Base-by-base conservation (phyloP, 1,140 invertebrate genomes). In the Bacillus rossius region DNA sequence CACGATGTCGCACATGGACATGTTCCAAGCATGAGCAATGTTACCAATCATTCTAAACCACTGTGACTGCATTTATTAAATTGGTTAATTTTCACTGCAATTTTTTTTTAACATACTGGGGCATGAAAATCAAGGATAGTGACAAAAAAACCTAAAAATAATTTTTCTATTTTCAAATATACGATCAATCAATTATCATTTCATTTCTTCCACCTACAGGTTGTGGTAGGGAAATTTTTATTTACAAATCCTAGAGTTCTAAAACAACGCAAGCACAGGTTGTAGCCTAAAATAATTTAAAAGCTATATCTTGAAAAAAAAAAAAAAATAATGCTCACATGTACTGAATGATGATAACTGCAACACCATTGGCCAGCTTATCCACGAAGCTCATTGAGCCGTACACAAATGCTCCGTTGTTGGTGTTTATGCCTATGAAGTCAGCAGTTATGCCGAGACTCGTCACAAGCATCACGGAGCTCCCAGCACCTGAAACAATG, bases 311-410 rank as follows among this genome's bases (percentile, higher is more conserved):
- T 23, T 8, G 42, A 10, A 29, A 13, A 50, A 14, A 37, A 16
- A 37, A 25, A 41, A 55, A 58, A n/a, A 22, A 55, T 25, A 25
- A 40, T 63, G 71, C 78, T 78, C 72, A 86, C 83, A 82, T 75
- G 64, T 81, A 77, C 67, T 88, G 84, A 64, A 98, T 92, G 13
- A 92, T 59, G 61, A 90, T 84, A 45, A 96, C 88, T 52, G 86
- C 89, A 13, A 91, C 63, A 10, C 95, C 95, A 77, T 94, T 90
- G 1, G 88, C 84, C 2, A 98, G 70, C 79, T 98, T 98, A 71
- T 98, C 95, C 4, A 85, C 81, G 72, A 98, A 96, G 77, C 93
- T 96, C 94, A 98, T 96, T 22, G 91, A 78, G n/a, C 95, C 95
- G 76, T 95, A 98, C 7, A 98, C 89, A 76, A 97, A 97, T 40